Base-by-base conservation (phyloP, 2,888 invertebrate genomes). In the Eustalomyia histrio region DNA sequence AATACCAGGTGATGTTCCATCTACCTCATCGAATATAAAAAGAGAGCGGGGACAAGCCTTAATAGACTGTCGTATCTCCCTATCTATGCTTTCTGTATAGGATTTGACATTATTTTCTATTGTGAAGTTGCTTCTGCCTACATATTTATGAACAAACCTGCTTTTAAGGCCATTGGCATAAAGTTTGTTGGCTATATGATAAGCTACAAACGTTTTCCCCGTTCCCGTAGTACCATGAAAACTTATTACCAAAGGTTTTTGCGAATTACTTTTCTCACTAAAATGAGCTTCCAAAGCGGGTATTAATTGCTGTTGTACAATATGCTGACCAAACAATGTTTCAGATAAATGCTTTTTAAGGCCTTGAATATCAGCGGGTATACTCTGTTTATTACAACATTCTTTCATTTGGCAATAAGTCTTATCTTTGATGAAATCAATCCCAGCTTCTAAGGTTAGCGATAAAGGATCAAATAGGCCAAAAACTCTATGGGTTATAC, bases 1-100 rank as follows among this genome's bases (percentile, higher is more conserved):
- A 5, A 98, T 91, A 0, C 94, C 94, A 1, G 93, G 90, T 2
- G 97, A 96, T 94, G 98, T 97, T 90, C 97, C 97, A 90, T 99
- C 97, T 14, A 99, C 95, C 92, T 99, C 99, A 91, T 99, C 99
- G 92, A 99, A 98, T 84, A 99, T 95, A 88, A 99, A 98, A 63
- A 99, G 87, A 0, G 97, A 95, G 52, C 92, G 92, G 0, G 93
- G 92, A 91, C 99, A 99, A 1, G 87, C 87, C 17, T 91, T 90
- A 0, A 97, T 93, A 83, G 94, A 93, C 0, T 91, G 89, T 89
- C 92, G 92, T 5, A 95, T 92, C 86, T 95, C 93, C 50, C 88
- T 83, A 47, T 93, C 91, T 63, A 94, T 88, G 58, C 92, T 86
- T 76, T 87, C 87, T 93, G 90, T 92, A 86, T 95, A 94, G 5